A percentile compares a stretch with the other conserved stretches of the same genome.
Conservation (phyloP, 1,140 invertebrate species). For the Drosophila auraria region DNA sequence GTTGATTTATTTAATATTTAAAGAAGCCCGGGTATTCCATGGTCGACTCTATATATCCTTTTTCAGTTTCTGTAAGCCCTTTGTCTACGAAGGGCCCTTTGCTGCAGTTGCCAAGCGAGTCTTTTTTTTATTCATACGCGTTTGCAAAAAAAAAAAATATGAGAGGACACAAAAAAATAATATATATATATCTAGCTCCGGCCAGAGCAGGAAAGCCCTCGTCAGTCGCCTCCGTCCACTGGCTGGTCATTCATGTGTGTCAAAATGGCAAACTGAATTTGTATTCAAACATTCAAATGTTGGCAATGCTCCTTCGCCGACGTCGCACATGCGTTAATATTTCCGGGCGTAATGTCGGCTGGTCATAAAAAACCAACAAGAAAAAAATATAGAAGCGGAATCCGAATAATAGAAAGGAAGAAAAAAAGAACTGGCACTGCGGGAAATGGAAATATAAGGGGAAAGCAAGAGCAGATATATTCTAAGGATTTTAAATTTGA, state of each 20-base stretch:
- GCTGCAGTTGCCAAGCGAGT: slow-evolving; percentile 15
- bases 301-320: slow-evolving; percentile 15
- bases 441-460: slow-evolving; percentile 1
- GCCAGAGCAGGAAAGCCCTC: slow-evolving; percentile 8
- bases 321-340: slow-evolving; percentile 80
- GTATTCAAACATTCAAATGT: slow-evolving; percentile 75
- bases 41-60: background rate
- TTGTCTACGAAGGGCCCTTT: slow-evolving; percentile 30
- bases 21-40: background rate
- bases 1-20: background rate
- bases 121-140: slow-evolving; percentile 69
- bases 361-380: slow-evolving; percentile 57
- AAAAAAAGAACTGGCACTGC: slow-evolving; percentile 8
- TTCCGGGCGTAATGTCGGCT: slow-evolving; percentile 72
- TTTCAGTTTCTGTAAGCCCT: background rate
- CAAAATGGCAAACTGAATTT: slow-evolving; percentile 82
- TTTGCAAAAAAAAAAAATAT: slow-evolving; percentile 38
- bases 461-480: too few relatives aligned
- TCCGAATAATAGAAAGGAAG: slow-evolving; percentile 39
- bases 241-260: slow-evolving; percentile 81
- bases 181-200: background rate
- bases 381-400: slow-evolving; percentile 43
- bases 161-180: slow-evolving; percentile 20
- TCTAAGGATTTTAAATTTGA: too few relatives aligned
- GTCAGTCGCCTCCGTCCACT: slow-evolving; percentile 35